Conservation (phyloP, 2,888 invertebrate genomes). For the Deroplatys truncata region DNA sequence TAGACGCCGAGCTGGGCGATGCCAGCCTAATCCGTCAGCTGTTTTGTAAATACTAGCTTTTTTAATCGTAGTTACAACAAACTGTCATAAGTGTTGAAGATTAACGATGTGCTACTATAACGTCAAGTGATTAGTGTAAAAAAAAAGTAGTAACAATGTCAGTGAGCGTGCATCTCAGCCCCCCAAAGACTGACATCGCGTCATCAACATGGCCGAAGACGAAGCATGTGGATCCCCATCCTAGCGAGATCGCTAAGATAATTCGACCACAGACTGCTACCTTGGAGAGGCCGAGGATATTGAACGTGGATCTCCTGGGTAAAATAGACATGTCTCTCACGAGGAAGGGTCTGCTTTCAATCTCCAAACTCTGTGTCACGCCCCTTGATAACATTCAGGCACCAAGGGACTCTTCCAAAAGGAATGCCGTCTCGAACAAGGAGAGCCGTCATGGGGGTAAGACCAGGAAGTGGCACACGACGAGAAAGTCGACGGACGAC, state of each 20-base stretch:
- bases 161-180: not conserved
- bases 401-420: not conserved
- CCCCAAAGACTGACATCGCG: not conserved
- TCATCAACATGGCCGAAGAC: conserved; percentile 21
- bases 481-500: not conserved
- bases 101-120: not conserved
- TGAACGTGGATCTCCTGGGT: conserved; percentile 50
- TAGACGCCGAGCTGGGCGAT: not conserved
- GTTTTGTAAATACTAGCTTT: not conserved
- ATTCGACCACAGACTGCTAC: conserved; percentile 54
- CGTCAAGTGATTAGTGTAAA: not conserved
- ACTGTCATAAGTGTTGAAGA: not conserved
- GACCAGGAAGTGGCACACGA: not conserved
- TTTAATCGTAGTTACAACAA: not conserved
- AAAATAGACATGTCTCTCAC: conserved; percentile 55
- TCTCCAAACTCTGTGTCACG: conserved; percentile 43
- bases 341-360: conserved; percentile 49
- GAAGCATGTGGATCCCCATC: not conserved
- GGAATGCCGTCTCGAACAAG: not conserved
- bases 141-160: not conserved
- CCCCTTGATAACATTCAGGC: conserved; percentile 34
- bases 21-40: not conserved
- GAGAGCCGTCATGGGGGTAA: conserved; percentile 6
- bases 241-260: not conserved
- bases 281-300: conserved; percentile 51